phyloP scores from a whole-genome alignment of 2,888 invertebrate species.

The Myopa tessellatipennis region DNA sequence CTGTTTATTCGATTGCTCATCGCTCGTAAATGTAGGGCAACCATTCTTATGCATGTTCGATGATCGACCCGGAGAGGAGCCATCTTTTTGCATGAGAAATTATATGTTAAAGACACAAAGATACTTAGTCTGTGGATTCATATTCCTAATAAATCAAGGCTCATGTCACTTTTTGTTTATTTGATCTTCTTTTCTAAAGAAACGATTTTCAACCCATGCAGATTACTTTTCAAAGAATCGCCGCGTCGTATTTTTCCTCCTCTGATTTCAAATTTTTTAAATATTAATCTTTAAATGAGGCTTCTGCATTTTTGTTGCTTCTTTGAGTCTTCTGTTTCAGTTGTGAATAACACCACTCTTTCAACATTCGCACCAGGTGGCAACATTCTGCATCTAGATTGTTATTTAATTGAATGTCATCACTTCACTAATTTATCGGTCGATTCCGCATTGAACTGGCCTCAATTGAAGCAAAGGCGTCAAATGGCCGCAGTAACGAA shows the following conservation, averaged over 20 bases:
- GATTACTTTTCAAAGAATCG: too few species aligned
- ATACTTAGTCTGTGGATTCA: too few species aligned
- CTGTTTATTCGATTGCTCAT: neutral
- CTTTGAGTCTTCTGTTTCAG: too few species aligned
- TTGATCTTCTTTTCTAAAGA: too few species aligned
- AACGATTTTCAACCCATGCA: too few species aligned
- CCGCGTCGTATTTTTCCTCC: too few species aligned
- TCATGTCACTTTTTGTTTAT: too few species aligned
- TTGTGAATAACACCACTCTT: neutral
- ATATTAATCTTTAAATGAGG: too few species aligned
- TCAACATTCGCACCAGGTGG: slow-evolving; percentile 2
- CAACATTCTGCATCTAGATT: neutral
- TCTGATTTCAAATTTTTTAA: neutral
- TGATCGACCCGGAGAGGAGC: neutral
- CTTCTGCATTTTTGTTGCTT: too few species aligned
- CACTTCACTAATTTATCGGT: slow-evolving; percentile 13
- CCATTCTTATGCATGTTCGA: neutral
- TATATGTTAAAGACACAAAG: too few species aligned
- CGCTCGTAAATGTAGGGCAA: slow-evolving; percentile 6
- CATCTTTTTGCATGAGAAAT: too few species aligned
- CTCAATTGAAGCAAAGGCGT: slow-evolving; percentile 20
- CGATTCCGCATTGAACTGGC: slow-evolving; percentile 4
- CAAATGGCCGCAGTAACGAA: neutral
- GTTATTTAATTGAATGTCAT: slow-evolving; percentile 1
- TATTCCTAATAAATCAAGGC: too few species aligned